A percentile compares a stretch with the other conserved stretches of the same genome.
These are phyloP conservation scores for Drosophila acutilabella DNA, from an alignment of 2,888 invertebrate species.

Conservation along the genomic window DNA sequence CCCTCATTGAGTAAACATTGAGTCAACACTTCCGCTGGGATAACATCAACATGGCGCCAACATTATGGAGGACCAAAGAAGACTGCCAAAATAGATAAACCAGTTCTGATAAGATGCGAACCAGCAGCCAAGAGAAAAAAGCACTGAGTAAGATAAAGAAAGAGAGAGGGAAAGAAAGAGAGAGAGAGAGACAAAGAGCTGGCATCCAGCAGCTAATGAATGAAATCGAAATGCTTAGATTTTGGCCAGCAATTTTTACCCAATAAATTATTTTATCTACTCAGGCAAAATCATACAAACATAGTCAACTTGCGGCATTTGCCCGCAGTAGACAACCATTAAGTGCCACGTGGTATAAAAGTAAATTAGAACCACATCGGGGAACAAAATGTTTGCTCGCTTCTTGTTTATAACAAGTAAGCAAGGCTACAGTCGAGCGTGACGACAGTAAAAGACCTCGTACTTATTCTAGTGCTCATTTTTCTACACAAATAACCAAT, in stretches of 20 bases:
- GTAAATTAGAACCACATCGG: slow-evolving; percentile 62
- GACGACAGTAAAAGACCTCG: no score
- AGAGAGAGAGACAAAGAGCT: slow-evolving; percentile 2
- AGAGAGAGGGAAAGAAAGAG: background rate
- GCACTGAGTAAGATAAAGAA: background rate
- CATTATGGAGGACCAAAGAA: slow-evolving; percentile 70
- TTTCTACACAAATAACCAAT: no score
- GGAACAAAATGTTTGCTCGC: slow-evolving; percentile 42
- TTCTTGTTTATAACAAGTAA: slow-evolving; percentile 53
- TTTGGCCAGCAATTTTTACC: slow-evolving; percentile 74
- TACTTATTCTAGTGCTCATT: no score
- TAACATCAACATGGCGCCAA: slow-evolving; percentile 80
- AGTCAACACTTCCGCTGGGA: slow-evolving; percentile 79
- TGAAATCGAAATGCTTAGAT: slow-evolving; percentile 57
- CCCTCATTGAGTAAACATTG: slow-evolving; percentile 81
- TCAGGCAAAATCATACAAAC: slow-evolving; percentile 38
- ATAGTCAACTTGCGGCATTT: slow-evolving; percentile 14
- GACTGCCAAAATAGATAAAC: slow-evolving; percentile 72
- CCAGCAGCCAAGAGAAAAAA: slow-evolving; percentile 11
- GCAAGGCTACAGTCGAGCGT: no score
- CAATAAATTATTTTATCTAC: slow-evolving; percentile 75
- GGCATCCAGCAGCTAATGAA: slow-evolving; percentile 32
- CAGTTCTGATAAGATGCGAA: slow-evolving; percentile 58
- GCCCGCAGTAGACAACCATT: slow-evolving; percentile 26
- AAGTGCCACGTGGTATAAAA: slow-evolving; percentile 68